These are phyloP conservation scores for Anarrhichthys ocellatus DNA, from an alignment of 2,113 vertebrate genomes.

Conservation along the genomic window DNA sequence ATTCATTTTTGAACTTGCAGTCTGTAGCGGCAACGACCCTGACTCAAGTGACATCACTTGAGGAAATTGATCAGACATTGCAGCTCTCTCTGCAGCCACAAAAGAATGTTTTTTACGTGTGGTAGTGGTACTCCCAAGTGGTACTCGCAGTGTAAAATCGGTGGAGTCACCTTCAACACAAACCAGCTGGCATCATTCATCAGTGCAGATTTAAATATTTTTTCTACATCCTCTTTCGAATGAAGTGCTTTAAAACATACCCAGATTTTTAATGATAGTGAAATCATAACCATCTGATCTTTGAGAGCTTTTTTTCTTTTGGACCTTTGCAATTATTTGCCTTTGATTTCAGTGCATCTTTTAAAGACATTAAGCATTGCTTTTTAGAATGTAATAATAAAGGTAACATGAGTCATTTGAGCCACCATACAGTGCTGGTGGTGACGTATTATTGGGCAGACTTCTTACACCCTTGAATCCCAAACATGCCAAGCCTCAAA, in stretches of 20 bases:
- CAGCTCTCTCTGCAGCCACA: slow-evolving; percentile 3
- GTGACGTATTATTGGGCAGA: background rate
- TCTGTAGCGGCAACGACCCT: background rate
- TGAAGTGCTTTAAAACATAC: slow-evolving; percentile 37
- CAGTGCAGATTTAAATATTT: slow-evolving; percentile 18
- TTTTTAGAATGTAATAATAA: slow-evolving; percentile 8
- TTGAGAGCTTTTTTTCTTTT: slow-evolving; percentile 3
- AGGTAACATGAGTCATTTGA: slow-evolving; percentile 22
- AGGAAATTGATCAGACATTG: background rate
- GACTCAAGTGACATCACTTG: background rate
- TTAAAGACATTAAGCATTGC: slow-evolving; percentile 3
- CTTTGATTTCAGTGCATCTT: slow-evolving; percentile 25
- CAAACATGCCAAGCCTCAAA: slow-evolving; percentile 29
- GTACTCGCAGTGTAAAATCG: background rate
- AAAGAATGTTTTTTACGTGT: background rate
- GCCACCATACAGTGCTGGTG: slow-evolving; percentile 2
- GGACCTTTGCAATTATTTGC: slow-evolving; percentile 8
- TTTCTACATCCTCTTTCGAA: slow-evolving; percentile 39
- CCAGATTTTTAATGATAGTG: background rate
- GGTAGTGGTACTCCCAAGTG: background rate
- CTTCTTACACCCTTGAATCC: background rate
- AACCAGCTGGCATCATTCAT: slow-evolving; percentile 16
- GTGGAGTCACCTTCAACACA: slow-evolving; percentile 6
- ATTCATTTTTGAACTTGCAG: background rate
- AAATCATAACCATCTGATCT: slow-evolving; percentile 2